Percentiles rank a stretch among this genome's conserved stretches.
These are phyloP conservation scores for Cheumatopsyche charites DNA, from an alignment of 1,140 invertebrate genomes.

Conservation along the genomic window DNA sequence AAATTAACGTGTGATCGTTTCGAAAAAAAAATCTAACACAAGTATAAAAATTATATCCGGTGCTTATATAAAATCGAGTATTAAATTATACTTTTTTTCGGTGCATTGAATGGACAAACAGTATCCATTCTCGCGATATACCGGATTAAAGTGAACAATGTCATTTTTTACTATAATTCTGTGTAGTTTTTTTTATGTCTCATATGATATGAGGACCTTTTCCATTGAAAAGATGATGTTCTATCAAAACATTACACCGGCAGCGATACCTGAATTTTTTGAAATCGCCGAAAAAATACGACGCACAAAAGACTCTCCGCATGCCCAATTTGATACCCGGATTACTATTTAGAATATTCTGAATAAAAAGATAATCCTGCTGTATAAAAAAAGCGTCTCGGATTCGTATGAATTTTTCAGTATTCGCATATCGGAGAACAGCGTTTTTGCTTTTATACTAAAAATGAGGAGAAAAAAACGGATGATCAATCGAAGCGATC, in stretches of 20 bases:
- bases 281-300: neutral
- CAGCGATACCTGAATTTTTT: constrained; percentile 39
- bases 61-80: too few species aligned
- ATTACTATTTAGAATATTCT: constrained; percentile 3
- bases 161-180: constrained; percentile 12
- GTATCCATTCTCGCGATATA: neutral
- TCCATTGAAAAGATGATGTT: constrained; percentile 39
- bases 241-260: constrained; percentile 47
- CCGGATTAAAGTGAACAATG: constrained; percentile 11
- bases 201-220: neutral
- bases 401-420: neutral
- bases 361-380: constrained; percentile 21
- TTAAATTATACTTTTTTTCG: too few species aligned
- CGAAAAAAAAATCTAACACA: too few species aligned
- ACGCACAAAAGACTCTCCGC: neutral
- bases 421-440: too few species aligned
- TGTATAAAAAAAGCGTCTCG: neutral
- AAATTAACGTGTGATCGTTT: too few species aligned
- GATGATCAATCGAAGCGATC: constrained; percentile 22
- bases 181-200: constrained; percentile 3
- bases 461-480: neutral
- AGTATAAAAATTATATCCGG: too few species aligned
- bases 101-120: neutral
- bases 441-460: neutral
- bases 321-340: constrained; percentile 36